These are phyloP conservation scores for Xylocampa areola DNA, from an alignment of 2,888 invertebrate species.

Conservation along the genomic window DNA sequence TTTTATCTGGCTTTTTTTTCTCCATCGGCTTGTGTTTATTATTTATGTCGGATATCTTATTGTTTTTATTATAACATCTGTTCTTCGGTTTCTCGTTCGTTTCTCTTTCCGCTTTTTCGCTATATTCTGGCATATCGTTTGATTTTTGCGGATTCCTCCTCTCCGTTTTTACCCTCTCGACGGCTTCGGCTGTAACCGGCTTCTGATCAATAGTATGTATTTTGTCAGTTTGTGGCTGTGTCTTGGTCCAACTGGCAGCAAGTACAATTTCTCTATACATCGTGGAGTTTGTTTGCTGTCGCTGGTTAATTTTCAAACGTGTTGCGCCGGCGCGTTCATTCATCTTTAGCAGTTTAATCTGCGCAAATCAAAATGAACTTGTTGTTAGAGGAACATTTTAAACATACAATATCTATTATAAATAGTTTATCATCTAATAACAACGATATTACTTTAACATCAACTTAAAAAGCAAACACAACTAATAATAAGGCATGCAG, in stretches of 20 bases:
- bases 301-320: constrained; percentile 24
- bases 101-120: constrained; percentile 28
- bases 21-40: constrained; percentile 20
- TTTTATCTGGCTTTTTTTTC: neutral
- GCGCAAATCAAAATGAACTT: constrained; percentile 11
- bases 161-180: constrained; percentile 4
- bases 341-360: constrained; percentile 38
- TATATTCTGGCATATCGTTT: constrained; percentile 2
- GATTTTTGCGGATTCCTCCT: neutral
- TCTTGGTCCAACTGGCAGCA: constrained; percentile 25
- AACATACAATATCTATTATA: too few relatives aligned
- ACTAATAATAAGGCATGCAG: too few relatives aligned
- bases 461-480: too few relatives aligned
- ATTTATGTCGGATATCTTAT: constrained; percentile 8
- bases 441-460: too few relatives aligned
- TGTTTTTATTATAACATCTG: constrained; percentile 9
- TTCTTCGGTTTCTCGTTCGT: constrained; percentile 6
- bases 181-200: neutral
- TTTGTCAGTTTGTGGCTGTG: neutral
- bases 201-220: neutral
- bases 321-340: constrained; percentile 38
- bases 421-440: too few relatives aligned
- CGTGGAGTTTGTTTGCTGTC: constrained; percentile 13
- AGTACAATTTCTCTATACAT: constrained; percentile 44
- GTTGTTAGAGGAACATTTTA: constrained; percentile 1